Evolutionary conservation across 2,797 vertebrate species (phyloP).

Genomic region (Chiloscyllium punctatum): DNA sequence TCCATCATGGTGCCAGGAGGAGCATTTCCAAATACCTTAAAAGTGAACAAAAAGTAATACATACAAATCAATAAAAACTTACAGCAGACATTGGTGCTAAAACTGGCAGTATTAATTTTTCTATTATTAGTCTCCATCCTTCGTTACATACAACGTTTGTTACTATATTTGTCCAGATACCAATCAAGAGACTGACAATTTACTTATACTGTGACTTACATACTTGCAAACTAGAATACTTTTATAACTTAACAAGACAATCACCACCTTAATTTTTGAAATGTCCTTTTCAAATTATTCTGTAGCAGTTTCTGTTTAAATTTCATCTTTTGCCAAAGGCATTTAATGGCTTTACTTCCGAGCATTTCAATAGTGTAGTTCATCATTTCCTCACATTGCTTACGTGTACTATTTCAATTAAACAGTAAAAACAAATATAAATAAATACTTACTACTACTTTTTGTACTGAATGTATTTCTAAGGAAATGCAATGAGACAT

Average conservation of each 20-base stretch:
- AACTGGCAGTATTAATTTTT: background rate
- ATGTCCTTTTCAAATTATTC: background rate
- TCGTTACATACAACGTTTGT: background rate
- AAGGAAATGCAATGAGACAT: background rate
- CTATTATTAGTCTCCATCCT: background rate
- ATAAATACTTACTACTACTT: background rate
- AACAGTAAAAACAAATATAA: background rate
- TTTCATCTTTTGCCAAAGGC: background rate
- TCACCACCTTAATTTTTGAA: background rate
- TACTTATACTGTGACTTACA: background rate
- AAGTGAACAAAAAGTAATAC: background rate
- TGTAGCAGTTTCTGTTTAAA: background rate
- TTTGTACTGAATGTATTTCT: background rate
- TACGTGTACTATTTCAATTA: background rate
- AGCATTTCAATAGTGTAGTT: background rate
- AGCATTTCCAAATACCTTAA: constrained; percentile 86
- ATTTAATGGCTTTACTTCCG: background rate
- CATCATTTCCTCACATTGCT: background rate
- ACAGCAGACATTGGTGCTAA: background rate
- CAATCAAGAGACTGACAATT: background rate
- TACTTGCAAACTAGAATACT: background rate
- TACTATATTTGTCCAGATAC: background rate
- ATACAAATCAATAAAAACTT: background rate
- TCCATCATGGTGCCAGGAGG: constrained; percentile 92
- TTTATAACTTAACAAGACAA: background rate